Conservation (phyloP, 2,113 vertebrate species). For the Fukomys damarensis region DNA sequence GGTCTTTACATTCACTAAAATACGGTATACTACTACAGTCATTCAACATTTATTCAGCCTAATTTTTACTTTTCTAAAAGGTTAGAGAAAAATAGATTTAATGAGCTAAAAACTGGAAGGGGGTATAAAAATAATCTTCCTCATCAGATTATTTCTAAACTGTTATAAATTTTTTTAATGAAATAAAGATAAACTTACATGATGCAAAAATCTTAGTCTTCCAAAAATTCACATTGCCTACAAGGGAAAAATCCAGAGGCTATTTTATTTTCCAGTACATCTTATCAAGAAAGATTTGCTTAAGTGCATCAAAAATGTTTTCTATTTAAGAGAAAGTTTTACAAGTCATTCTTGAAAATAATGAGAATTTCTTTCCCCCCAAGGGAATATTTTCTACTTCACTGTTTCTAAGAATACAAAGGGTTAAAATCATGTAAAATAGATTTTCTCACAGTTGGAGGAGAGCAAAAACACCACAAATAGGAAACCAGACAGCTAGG, state of each 20-base stretch:
- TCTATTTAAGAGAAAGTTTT: slow-evolving; percentile 74
- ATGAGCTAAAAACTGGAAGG: background rate
- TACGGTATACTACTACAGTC: background rate
- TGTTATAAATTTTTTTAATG: slow-evolving; percentile 60
- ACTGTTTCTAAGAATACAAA: slow-evolving; percentile 77
- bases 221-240: slow-evolving; percentile 49
- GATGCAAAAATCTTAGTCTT: slow-evolving; percentile 27
- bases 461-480: slow-evolving; percentile 86
- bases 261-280: slow-evolving; percentile 63
- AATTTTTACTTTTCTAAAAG: slow-evolving; percentile 49
- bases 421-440: slow-evolving; percentile 86
- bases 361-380: slow-evolving; percentile 74
- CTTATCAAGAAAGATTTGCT: slow-evolving; percentile 64
- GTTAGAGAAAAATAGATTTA: background rate
- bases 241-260: slow-evolving; percentile 43
- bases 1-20: background rate
- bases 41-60: background rate
- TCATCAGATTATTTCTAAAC: slow-evolving; percentile 5
- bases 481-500: slow-evolving; percentile 88
- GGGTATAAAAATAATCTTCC: background rate
- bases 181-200: slow-evolving; percentile 35
- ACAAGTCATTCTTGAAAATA: slow-evolving; percentile 74
- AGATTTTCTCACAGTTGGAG: slow-evolving; percentile 89
- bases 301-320: slow-evolving; percentile 74
- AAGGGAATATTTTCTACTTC: slow-evolving; percentile 69